Evolutionary conservation across 2,797 vertebrate genomes (phyloP), one percentile per base, ranked within the genome.

Genomic region (Octomys mimax): DNA sequence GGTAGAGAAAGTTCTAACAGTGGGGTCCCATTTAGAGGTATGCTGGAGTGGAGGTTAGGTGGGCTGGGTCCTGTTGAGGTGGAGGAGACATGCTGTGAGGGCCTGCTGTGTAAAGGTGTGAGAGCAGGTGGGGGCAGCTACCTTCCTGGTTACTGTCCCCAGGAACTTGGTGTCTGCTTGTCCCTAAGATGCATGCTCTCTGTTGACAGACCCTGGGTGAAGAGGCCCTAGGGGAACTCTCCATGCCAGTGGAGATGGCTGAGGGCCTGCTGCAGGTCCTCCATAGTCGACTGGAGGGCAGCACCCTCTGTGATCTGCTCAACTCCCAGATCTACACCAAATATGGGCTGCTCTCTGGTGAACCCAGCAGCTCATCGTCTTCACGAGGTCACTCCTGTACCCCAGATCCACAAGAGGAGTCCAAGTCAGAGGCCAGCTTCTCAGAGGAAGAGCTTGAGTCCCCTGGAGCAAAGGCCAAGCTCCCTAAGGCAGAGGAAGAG

Each of bases 211-310:
- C 54, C 39, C 18, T 98, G 66, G 98, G 99, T 3, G 99, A 99
- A 54, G 98, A 97, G 2, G 96, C 97, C 42, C 98, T 99, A 49
- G 98, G 99, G 88, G 98, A 98, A 79, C 97, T 99, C 96, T 98
- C 97, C 0, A 97, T 99, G 0, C 98, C 99, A 0, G 96, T 89
- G 11, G 99, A 99, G 59, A 96, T 98, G 95, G 99, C 99, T 0
- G 98, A 98, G 96, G 98, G 99, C 95, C 97, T 99, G 92, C 98
- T 99, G 64, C 98, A 96, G 96, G 98, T 98, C 92, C 98, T 99
- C 97, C 99, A 98, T 93, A 98, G 98, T 97, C 98, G 97, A 33
- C 98, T 99, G 89, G 99, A 98, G 22, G 99, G 99, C 6, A 98
- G 98, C 0, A 97, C 98, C 91, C 99, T 98, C 91, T 97, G 97